Base-by-base conservation (phyloP, 2,113 vertebrate genomes). In the Cynopterus brachyotis region DNA sequence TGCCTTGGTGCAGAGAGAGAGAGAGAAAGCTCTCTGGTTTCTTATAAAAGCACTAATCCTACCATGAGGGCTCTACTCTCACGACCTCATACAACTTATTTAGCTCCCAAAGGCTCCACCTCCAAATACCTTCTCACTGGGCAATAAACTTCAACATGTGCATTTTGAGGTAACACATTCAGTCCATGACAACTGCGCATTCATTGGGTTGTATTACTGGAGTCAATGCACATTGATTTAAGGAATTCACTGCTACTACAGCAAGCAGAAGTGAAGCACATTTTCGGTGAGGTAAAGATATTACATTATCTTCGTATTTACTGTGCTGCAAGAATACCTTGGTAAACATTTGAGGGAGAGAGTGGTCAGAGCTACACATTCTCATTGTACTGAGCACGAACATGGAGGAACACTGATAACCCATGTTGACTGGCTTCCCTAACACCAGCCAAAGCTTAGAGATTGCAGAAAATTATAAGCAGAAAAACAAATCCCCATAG, bases 321-420 rank as follows among this genome's bases (percentile, higher is more conserved):
- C 28, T 40, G 10, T 62, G 40, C 6, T 80, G 7, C 3, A 67
- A 89, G 57, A 50, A 15, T 9, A 62, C 6, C 1, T 19, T 32
- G 10, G 5, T 19, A 20, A 72, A 37, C 6, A 12, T 40, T 28
- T 32, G 32, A 70, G 9, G 10, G 30, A 35, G 66, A 59, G n/a
- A 20, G 67, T 28, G 30, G 13, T 28, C 22, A 59, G 67, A 30
- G 1, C 19, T 24, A 17, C 32, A 2, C 4, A n/a, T 30, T 32
- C 9, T n/a, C n/a, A 9, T 5, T n/a, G 10, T n/a, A 24, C 1
- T 11, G 6, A 64, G 19, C 11, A 64, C 64, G 15, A 30, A 60
- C 2, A 16, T 0, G 1, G 6, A 88, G 19, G 20, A 24, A 50
- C 6, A 47, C 3, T 6, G 19, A 22, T 3, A 22, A 2, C 17